A percentile compares a stretch with the other conserved stretches of the same genome.
Evolutionary conservation across 2,888 invertebrate genomes (phyloP).

Genomic region (Heteromurus nitidus): DNA sequence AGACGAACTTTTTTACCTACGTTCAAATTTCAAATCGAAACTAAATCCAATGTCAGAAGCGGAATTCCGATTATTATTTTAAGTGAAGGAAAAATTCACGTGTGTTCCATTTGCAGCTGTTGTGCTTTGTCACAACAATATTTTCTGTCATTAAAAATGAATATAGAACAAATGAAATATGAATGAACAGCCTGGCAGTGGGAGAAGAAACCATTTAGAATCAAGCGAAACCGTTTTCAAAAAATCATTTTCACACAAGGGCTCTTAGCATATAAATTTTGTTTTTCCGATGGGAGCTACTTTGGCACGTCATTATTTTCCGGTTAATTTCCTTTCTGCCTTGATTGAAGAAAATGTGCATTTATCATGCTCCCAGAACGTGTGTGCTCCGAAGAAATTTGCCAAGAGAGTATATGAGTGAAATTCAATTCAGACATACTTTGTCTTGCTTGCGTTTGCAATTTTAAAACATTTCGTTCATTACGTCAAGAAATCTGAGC

Average conservation of each 20-base stretch:
- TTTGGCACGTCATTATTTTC: too few relatives aligned
- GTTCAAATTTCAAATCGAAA: too few relatives aligned
- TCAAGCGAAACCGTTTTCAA: too few relatives aligned
- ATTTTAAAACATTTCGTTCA: not conserved
- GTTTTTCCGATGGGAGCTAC: too few relatives aligned
- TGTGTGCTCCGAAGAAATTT: not conserved
- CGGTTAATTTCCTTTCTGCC: not conserved
- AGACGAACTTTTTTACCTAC: not conserved
- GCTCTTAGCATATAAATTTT: not conserved
- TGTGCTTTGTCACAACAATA: conserved; percentile 29
- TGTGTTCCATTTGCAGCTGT: conserved; percentile 21
- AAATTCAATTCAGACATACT: too few relatives aligned
- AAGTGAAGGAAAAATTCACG: too few relatives aligned
- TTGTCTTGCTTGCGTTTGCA: not conserved
- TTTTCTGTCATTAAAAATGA: conserved; percentile 9
- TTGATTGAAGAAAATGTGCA: not conserved
- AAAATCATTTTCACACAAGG: not conserved
- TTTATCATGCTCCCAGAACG: not conserved
- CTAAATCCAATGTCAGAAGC: too few relatives aligned
- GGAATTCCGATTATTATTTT: too few relatives aligned
- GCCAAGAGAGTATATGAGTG: too few relatives aligned
- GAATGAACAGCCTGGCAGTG: conserved; percentile 10
- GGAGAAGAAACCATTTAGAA: too few relatives aligned
- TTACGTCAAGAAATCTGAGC: not conserved
- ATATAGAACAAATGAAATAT: conserved; percentile 16